Conservation (phyloP, 2,888 invertebrate genomes). For the Spatulosminthurus flaviceps region DNA sequence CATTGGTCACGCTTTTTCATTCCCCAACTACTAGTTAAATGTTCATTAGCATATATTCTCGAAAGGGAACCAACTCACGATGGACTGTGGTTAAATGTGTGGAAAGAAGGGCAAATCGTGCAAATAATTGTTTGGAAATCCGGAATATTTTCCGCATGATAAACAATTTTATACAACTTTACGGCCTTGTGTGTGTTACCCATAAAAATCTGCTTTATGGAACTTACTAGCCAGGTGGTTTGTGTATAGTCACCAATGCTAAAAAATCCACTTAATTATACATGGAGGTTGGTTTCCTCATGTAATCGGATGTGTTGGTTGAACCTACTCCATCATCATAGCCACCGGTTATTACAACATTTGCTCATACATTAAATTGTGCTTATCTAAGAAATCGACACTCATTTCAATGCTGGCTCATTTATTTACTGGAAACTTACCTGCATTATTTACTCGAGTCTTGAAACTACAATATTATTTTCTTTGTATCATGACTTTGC, state of each 20-base stretch:
- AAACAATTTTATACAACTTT: not conserved
- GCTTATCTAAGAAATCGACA: constrained; percentile 1
- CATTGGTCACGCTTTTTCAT: constrained; percentile 14
- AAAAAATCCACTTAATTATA: not conserved
- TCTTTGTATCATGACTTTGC: no score
- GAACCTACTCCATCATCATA: not conserved
- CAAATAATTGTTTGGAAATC: constrained; percentile 16
- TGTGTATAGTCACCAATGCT: not conserved
- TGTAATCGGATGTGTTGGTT: constrained; percentile 1
- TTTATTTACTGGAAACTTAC: no score
- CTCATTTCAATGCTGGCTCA: not conserved
- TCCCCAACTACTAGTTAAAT: not conserved
- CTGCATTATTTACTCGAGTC: no score
- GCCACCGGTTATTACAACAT: not conserved
- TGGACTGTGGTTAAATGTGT: not conserved
- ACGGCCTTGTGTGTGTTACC: no score
- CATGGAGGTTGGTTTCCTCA: not conserved
- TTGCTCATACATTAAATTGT: not conserved
- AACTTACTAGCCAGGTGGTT: not conserved
- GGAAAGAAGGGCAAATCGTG: constrained; percentile 9
- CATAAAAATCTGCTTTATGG: not conserved
- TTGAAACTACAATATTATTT: no score
- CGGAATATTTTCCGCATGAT: not conserved
- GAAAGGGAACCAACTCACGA: not conserved
- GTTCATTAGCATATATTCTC: constrained; percentile 10